Conservation (phyloP, 1,140 invertebrate species). For the Myzus persicae region DNA sequence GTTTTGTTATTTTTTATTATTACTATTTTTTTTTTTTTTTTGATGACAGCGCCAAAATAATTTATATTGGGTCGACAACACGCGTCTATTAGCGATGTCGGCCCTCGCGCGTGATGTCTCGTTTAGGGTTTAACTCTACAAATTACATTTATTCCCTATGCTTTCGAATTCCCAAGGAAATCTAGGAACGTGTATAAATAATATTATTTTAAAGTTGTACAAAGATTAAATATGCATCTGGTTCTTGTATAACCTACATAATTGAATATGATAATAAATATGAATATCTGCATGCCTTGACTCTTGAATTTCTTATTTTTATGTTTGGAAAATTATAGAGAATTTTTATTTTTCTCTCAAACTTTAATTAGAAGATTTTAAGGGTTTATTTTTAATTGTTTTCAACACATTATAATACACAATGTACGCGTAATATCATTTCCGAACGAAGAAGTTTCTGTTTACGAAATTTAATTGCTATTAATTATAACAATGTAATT, state of each 20-base stretch:
- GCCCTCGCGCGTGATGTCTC: neutral
- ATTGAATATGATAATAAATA: neutral
- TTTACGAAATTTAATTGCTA: neutral
- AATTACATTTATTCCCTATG: neutral
- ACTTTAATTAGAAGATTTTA: neutral
- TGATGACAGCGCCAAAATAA: neutral
- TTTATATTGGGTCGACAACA: neutral
- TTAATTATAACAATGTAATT: neutral
- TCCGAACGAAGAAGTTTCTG: neutral
- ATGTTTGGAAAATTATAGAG: neutral
- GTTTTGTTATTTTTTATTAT: neutral
- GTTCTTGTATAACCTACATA: neutral
- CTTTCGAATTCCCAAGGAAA: neutral
- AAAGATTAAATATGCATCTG: neutral
- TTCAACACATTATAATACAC: neutral
- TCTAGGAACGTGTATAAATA: neutral
- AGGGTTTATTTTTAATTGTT: neutral
- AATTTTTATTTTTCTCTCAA: neutral
- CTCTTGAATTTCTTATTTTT: neutral
- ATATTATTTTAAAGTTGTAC: neutral
- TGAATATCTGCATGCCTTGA: too few species aligned
- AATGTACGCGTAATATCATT: neutral
- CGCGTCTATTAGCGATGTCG: neutral
- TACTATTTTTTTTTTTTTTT: neutral
- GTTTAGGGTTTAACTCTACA: neutral